A percentile compares a stretch with the other conserved stretches of the same genome.
Conservation (phyloP, 2,113 vertebrate species). For the Cryptoleucopteryx plumbea region DNA sequence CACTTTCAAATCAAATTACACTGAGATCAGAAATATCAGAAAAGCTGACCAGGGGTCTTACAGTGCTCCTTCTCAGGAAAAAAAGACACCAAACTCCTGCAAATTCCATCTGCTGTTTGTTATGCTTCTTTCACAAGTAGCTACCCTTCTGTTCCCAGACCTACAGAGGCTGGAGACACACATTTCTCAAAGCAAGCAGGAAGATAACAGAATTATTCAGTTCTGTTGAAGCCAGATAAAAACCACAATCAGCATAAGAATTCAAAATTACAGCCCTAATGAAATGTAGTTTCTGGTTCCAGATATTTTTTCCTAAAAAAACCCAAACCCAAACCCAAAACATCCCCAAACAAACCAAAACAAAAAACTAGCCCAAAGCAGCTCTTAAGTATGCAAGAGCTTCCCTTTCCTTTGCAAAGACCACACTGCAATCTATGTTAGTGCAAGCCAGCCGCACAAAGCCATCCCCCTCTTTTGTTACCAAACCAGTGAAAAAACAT, state of each 20-base stretch:
- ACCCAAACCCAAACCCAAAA: background rate
- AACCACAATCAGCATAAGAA: background rate
- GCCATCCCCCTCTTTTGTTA: background rate
- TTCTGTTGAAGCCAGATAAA: conserved; percentile 35
- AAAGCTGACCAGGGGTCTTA: background rate
- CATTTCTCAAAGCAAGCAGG: background rate
- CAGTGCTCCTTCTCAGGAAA: background rate
- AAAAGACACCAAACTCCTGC: background rate
- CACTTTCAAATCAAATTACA: background rate
- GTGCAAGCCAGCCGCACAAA: background rate
- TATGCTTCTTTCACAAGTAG: background rate
- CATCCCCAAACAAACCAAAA: background rate
- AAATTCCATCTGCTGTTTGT: background rate
- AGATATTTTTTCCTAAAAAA: background rate
- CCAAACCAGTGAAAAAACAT: background rate
- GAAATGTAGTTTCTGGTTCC: background rate
- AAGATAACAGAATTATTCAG: background rate
- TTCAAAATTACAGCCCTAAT: background rate
- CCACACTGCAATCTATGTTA: background rate
- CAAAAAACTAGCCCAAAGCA: background rate
- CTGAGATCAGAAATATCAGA: background rate
- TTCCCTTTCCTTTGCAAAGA: background rate
- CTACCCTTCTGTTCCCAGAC: background rate
- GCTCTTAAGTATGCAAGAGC: background rate
- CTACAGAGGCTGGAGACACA: background rate